A percentile compares a stretch with the other conserved stretches of the same genome.
phyloP scores from a whole-genome alignment of 2,888 invertebrate species.

The Polyploca ridens region DNA sequence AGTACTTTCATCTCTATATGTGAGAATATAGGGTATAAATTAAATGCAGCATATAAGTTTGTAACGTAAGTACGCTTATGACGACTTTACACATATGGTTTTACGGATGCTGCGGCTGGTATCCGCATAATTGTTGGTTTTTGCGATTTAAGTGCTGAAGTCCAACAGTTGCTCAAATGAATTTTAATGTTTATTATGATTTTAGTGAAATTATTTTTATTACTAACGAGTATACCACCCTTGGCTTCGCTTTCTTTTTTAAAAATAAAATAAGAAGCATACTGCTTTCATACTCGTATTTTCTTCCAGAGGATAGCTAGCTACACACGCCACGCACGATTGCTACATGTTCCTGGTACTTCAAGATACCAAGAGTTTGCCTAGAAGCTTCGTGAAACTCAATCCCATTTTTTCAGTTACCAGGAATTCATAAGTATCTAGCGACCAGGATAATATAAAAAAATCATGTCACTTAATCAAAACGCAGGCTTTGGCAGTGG shows the following conservation, averaged over 20 bases:
- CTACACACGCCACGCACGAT: no score
- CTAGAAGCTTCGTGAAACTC: not conserved
- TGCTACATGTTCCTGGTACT: no score
- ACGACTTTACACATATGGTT: conserved; percentile 46
- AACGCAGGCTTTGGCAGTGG: not conserved
- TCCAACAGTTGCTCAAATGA: conserved; percentile 31
- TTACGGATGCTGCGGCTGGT: conserved; percentile 44
- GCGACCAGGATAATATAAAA: not conserved
- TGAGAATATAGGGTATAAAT: conserved; percentile 4
- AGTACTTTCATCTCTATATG: not conserved
- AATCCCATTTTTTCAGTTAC: not conserved
- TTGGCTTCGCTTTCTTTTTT: not conserved
- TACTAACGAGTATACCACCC: not conserved
- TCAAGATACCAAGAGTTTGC: not conserved
- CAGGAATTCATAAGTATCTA: not conserved
- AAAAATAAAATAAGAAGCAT: no score
- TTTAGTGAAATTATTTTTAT: not conserved
- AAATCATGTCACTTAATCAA: not conserved
- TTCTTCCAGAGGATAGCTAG: no score
- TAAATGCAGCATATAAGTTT: conserved; percentile 25
- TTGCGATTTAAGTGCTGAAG: conserved; percentile 44
- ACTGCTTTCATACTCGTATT: no score
- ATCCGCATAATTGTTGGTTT: conserved; percentile 47
- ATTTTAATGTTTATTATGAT: conserved; percentile 26
- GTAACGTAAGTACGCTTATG: conserved; percentile 39